Percentiles rank a stretch among this genome's conserved stretches.
Evolutionary conservation across 2,113 vertebrate species (phyloP).

Genomic region (Panthera leo): DNA sequence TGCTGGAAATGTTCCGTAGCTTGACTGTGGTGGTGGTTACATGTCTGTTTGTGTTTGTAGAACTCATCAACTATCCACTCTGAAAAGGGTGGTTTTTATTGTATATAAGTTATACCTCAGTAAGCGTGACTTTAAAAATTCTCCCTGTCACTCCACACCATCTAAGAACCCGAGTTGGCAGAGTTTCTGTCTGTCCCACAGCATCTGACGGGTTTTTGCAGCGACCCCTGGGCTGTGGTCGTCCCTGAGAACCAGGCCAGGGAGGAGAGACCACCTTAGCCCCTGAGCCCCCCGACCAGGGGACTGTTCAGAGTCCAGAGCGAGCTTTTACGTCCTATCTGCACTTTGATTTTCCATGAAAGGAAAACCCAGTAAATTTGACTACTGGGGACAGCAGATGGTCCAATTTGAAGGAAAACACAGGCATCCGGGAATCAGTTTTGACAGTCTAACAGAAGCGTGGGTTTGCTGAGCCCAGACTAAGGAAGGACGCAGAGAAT

Average conservation of each 20-base stretch:
- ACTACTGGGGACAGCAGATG: background rate
- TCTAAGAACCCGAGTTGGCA: accelerated
- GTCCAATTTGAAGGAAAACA: background rate
- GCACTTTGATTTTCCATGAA: background rate
- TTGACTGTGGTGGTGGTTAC: background rate
- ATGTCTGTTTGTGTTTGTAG: background rate
- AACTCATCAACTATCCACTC: background rate
- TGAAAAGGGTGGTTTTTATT: background rate
- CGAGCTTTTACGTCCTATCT: background rate
- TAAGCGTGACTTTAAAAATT: background rate
- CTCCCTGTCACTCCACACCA: background rate
- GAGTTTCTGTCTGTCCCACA: background rate
- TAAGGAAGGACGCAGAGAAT: background rate
- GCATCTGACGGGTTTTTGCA: background rate
- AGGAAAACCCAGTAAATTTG: background rate
- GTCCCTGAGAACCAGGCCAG: background rate
- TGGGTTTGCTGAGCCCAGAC: background rate
- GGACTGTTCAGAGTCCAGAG: background rate
- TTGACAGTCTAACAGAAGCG: background rate
- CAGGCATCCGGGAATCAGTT: background rate
- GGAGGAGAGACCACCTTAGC: background rate
- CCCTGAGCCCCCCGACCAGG: background rate
- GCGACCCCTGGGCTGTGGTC: background rate
- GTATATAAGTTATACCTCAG: background rate
- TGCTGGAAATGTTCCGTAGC: background rate